Conservation (phyloP, 2,797 vertebrate genomes). For the Lateolabrax maculatus region DNA sequence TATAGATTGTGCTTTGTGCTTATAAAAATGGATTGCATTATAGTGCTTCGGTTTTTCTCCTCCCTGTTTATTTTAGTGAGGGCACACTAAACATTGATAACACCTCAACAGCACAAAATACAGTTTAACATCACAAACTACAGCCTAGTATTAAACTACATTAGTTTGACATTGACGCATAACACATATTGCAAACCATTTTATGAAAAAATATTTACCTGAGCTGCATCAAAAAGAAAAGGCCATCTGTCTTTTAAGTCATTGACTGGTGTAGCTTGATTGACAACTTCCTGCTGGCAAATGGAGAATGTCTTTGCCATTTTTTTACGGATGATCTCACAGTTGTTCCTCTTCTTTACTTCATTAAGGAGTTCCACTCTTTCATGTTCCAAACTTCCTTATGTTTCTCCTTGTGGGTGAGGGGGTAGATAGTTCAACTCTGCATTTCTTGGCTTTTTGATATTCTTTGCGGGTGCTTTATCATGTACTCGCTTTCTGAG, state of each 20-base stretch:
- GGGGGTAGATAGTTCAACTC: conserved; percentile 47
- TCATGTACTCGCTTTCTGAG: conserved; percentile 27
- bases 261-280: neutral
- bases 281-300: conserved; percentile 50
- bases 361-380: conserved; percentile 36
- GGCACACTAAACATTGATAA: too few relatives aligned
- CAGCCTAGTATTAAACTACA: too few relatives aligned
- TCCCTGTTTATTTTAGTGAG: too few relatives aligned
- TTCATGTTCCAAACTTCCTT: conserved; percentile 29
- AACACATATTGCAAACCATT: conserved; percentile 2
- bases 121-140: too few relatives aligned
- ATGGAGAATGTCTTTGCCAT: conserved; percentile 43
- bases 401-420: conserved; percentile 35
- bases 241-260: conserved; percentile 26
- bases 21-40: too few relatives aligned
- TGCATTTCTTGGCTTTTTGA: conserved; percentile 44
- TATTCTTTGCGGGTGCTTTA: conserved; percentile 32
- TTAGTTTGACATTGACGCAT: too few relatives aligned
- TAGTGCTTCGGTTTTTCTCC: too few relatives aligned
- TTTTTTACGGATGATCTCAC: conserved; percentile 39
- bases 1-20: too few relatives aligned
- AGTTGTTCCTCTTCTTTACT: conserved; percentile 29
- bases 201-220: conserved; percentile 19
- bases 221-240: conserved; percentile 30
- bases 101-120: too few relatives aligned